These are phyloP conservation scores for Natator depressus DNA, from an alignment of 2,113 vertebrate genomes.

Conservation along the genomic window DNA sequence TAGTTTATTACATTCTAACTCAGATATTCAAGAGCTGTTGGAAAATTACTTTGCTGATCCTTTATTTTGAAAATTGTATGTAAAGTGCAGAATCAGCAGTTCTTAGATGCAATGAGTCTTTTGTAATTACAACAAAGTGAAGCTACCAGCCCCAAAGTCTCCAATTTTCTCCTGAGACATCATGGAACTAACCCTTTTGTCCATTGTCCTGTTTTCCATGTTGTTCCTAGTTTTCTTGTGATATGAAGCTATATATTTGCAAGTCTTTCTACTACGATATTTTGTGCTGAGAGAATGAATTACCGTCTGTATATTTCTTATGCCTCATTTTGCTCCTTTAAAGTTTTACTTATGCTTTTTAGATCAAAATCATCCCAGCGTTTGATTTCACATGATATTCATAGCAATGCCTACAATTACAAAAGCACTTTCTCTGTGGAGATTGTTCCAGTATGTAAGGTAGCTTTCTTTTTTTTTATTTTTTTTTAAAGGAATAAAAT, in stretches of 20 bases:
- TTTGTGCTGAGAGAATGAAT: background rate
- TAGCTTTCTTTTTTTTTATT: conserved; percentile 45
- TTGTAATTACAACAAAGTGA: background rate
- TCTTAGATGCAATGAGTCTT: background rate
- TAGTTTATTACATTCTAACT: background rate
- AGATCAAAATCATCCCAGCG: conserved; percentile 95
- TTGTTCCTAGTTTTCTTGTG: background rate
- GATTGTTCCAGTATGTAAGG: conserved; percentile 98
- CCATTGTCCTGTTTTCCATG: fast-evolving
- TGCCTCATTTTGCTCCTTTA: background rate
- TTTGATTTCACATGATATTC: conserved; percentile 96
- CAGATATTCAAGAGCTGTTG: background rate
- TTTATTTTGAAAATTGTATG: background rate
- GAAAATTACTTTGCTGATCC: background rate
- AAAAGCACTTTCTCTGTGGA: conserved; percentile 98
- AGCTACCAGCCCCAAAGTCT: background rate
- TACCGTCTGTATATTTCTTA: background rate
- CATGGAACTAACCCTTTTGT: no score
- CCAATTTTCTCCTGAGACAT: fast-evolving
- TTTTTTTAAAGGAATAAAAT: background rate
- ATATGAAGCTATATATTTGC: fast-evolving
- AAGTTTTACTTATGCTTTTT: background rate
- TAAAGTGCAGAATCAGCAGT: background rate
- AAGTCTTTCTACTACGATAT: background rate
- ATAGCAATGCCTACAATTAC: conserved; percentile 95